Conservation (phyloP, 2,797 vertebrate species). For the Notolepis coatsorum region DNA sequence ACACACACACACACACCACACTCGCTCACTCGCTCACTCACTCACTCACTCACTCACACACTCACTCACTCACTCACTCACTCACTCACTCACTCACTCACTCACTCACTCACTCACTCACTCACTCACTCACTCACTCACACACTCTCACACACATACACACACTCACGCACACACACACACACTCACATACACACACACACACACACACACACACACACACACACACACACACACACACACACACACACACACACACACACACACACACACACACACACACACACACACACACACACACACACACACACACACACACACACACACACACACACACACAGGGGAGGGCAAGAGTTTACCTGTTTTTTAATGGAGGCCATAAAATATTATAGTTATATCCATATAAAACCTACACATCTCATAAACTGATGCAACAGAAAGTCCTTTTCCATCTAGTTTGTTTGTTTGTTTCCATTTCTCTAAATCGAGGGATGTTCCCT, state of each 20-base stretch:
- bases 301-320: too few relatives aligned
- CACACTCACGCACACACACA: slow-evolving; percentile 47
- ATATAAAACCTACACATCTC: too few relatives aligned
- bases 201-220: slow-evolving; percentile 34
- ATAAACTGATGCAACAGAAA: too few relatives aligned
- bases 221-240: slow-evolving; percentile 36
- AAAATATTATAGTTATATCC: too few relatives aligned
- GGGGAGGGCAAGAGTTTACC: too few relatives aligned
- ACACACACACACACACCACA: too few relatives aligned
- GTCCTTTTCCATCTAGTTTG: too few relatives aligned
- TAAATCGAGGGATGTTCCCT: too few relatives aligned
- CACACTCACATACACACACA: slow-evolving; percentile 11
- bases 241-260: slow-evolving; percentile 60
- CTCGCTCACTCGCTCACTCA: not conserved
- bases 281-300: not conserved
- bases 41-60: not conserved
- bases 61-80: not conserved
- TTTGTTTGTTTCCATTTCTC: too few relatives aligned
- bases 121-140: not conserved
- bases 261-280: slow-evolving; percentile 71
- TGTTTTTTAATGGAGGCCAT: too few relatives aligned
- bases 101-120: too few relatives aligned
- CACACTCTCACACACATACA: slow-evolving; percentile 51
- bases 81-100: not conserved
- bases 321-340: too few relatives aligned